Base-by-base conservation (phyloP, 1,140 invertebrate species). In the Calephelis virginiensis region DNA sequence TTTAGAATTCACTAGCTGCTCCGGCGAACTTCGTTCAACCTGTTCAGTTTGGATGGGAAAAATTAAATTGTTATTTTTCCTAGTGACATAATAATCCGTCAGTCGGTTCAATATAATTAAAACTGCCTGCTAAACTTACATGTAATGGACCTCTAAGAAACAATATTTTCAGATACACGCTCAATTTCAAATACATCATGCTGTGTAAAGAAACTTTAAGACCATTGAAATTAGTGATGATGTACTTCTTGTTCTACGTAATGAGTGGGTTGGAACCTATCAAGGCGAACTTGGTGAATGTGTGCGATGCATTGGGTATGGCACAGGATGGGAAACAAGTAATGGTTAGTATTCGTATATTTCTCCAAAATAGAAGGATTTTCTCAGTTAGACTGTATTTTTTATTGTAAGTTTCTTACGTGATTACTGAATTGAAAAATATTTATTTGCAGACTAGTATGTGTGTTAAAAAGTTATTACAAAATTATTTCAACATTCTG, bases 261-360 rank as follows among this genome's bases (percentile, higher is more conserved):
- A 91, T 92, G 70, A 89, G 84, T 46, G 92, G 91, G 8, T 72
- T 93, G 5, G 76, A 91, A 53, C 93, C 93, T 0, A 89, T 94
- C 59, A 91, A 93, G 75, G 94, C 94, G 11, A 94, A 94, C 69
- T 90, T 94, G 70, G 92, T 94, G 0, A 91, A 91, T 43, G 77
- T 93, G 0, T 93, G 91, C 66, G 81, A 84, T 50, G 85, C 91
- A 9, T 83, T 92, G 38, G 89, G 89, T 2, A 86, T 92, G 79
- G 77, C 87, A 7, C 77, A 91, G 10, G 86, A 92, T 76, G 56
- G 56, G 12, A 87, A 91, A 68, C 74, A 86, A 50, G 86, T 89
- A 63, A 84, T 86, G 40, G 92, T 92, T 78, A 85, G 86, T 69
- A 63, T 92, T 78, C 85, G 86, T 69, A 63, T 66, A 40, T 28